These are phyloP conservation scores for Dermatophagoides farinae DNA, from an alignment of 1,140 invertebrate species.

Conservation along the genomic window DNA sequence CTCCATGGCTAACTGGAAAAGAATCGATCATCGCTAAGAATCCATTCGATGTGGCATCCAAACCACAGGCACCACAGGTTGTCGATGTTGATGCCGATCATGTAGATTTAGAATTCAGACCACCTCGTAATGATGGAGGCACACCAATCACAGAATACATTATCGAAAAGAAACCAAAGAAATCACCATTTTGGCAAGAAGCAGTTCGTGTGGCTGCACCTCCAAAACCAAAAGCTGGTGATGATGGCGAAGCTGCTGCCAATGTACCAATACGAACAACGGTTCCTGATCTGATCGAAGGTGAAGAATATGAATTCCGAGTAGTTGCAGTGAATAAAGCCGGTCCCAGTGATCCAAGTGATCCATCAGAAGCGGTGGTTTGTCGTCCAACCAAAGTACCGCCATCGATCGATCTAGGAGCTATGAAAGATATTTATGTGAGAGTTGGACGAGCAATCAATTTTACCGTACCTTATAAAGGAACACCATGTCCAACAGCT, in stretches of 20 bases:
- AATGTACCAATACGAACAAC: neutral
- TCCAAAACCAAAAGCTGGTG: neutral
- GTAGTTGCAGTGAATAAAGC: constrained; percentile 82
- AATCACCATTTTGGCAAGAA: constrained; percentile 65
- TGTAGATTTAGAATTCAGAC: constrained; percentile 65
- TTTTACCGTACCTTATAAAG: constrained; percentile 42
- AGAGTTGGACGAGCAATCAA: constrained; percentile 82
- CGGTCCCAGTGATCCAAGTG: constrained; percentile 63
- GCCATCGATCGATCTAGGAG: constrained; percentile 23
- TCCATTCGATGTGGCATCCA: constrained; percentile 79
- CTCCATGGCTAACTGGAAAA: constrained; percentile 68
- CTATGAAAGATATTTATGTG: constrained; percentile 42
- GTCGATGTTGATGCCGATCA: constrained; percentile 82
- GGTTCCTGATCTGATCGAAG: constrained; percentile 66
- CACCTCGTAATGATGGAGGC: constrained; percentile 66
- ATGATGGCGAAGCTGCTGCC: neutral
- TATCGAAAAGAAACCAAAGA: constrained; percentile 89
- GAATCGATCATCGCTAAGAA: constrained; percentile 78
- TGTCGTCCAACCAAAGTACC: constrained; percentile 36
- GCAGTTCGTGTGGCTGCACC: constrained; percentile 35
- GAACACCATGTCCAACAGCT: constrained; percentile 76
- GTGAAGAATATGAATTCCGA: constrained; percentile 77
- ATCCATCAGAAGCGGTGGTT: constrained; percentile 47
- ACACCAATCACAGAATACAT: constrained; percentile 86
- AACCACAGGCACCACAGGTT: constrained; percentile 68